phyloP scores from a whole-genome alignment of 2,888 invertebrate genomes.

The Scaptomyza tumidula region DNA sequence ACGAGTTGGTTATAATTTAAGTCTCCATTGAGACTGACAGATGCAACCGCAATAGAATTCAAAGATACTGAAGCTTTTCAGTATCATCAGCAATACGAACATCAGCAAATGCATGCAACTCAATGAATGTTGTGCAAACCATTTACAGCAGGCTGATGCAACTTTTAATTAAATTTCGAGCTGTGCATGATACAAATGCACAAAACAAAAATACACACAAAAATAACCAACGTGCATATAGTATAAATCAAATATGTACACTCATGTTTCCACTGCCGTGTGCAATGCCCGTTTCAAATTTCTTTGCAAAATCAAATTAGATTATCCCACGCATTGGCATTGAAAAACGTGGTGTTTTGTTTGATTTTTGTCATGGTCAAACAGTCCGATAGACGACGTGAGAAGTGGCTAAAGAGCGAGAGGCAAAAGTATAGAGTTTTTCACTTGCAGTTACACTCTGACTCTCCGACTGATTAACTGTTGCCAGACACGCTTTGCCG shows the following conservation, averaged over 20 bases:
- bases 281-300: slow-evolving; percentile 30
- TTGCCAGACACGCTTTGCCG: slow-evolving; percentile 34
- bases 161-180: slow-evolving; percentile 70
- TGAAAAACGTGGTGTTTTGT: slow-evolving; percentile 41
- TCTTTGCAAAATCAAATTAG: slow-evolving; percentile 61
- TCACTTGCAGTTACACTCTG: slow-evolving; percentile 37
- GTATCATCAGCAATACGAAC: neutral
- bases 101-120: neutral
- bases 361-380: slow-evolving; percentile 39
- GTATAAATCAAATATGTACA: neutral
- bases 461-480: slow-evolving; percentile 46
- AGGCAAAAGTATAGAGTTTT: slow-evolving; percentile 9
- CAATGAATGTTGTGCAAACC: slow-evolving; percentile 9
- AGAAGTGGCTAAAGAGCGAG: neutral
- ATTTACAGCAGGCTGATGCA: slow-evolving; percentile 8
- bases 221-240: neutral
- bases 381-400: neutral
- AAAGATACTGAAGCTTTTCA: neutral
- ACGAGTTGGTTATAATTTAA: slow-evolving; percentile 6
- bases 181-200: slow-evolving; percentile 16
- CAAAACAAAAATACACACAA: neutral
- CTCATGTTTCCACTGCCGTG: slow-evolving; percentile 8
- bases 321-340: slow-evolving; percentile 48
- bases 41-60: slow-evolving; percentile 19
- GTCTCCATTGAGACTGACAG: slow-evolving; percentile 12